A percentile compares a stretch with the other conserved stretches of the same genome.
These are phyloP conservation scores for Thaleichthys pacificus DNA, from an alignment of 2,797 vertebrate genomes.

Conservation along the genomic window DNA sequence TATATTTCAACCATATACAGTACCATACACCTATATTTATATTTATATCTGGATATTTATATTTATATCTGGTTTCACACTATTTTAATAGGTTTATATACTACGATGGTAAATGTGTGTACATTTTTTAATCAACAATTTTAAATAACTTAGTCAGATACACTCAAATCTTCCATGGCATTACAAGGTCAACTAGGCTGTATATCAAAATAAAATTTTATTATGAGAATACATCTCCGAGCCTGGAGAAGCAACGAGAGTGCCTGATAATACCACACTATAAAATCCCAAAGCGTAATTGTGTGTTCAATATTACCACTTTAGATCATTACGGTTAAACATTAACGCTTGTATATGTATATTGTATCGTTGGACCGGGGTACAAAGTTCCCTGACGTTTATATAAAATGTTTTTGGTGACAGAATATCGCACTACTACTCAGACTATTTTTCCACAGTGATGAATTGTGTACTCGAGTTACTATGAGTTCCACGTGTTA, in stretches of 20 bases:
- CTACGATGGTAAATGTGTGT: background rate
- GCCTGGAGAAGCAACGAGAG: background rate
- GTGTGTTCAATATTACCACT: background rate
- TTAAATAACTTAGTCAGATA: background rate
- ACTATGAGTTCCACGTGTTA: background rate
- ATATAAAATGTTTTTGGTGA: too few species aligned
- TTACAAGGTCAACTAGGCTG: background rate
- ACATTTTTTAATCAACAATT: background rate
- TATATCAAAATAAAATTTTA: background rate
- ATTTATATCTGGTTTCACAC: too few species aligned
- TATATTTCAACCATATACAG: too few species aligned
- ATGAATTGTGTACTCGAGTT: background rate
- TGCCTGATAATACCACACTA: background rate
- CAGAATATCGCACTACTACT: background rate
- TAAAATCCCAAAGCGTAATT: constrained; percentile 68
- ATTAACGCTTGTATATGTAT: constrained; percentile 30
- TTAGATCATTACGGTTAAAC: constrained; percentile 40
- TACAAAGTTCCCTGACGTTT: too few species aligned
- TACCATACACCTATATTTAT: too few species aligned
- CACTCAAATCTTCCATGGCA: background rate
- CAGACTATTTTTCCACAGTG: background rate
- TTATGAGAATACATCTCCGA: background rate
- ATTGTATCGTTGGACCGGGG: too few species aligned
- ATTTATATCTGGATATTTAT: too few species aligned
- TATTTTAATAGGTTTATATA: too few species aligned